phyloP scores from a whole-genome alignment of 2,888 invertebrate genomes.

The Ceriagrion tenellum region DNA sequence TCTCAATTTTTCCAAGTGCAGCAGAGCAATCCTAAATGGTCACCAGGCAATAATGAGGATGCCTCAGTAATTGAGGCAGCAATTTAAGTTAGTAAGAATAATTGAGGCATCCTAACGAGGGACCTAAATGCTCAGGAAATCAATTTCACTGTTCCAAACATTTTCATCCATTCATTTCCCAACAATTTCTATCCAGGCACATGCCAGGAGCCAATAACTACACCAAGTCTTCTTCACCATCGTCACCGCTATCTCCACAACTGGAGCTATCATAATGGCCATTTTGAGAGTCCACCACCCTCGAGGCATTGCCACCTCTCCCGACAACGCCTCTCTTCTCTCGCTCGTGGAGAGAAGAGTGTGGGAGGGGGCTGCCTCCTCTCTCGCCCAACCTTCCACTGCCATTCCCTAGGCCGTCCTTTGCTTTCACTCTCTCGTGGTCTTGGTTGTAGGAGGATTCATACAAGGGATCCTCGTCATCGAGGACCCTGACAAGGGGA shows the following conservation, averaged over 20 bases:
- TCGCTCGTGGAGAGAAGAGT: constrained; percentile 46
- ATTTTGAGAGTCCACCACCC: constrained; percentile 41
- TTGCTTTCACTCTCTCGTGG: neutral
- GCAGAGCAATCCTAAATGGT: neutral
- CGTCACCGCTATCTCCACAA: constrained; percentile 24
- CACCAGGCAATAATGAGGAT: neutral
- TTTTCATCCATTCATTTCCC: neutral
- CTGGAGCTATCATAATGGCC: constrained; percentile 51
- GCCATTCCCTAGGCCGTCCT: constrained; percentile 18
- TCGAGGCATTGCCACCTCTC: neutral
- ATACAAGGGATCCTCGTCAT: constrained; percentile 28
- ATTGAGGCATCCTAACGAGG: neutral
- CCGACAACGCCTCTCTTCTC: constrained; percentile 43
- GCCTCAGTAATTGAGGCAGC: neutral
- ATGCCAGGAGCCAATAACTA: neutral
- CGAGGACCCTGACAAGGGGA: constrained; percentile 48
- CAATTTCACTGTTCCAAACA: neutral
- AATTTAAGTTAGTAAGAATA: neutral
- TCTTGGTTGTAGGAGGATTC: constrained; percentile 55
- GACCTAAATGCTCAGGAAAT: neutral
- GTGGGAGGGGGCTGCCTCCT: constrained; percentile 23
- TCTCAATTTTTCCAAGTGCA: neutral
- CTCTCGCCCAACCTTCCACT: neutral
- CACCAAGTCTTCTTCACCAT: constrained; percentile 60
- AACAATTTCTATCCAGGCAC: neutral